These are phyloP conservation scores for Siphonodentalium dalli DNA, from an alignment of 2,888 invertebrate species.

Conservation along the genomic window DNA sequence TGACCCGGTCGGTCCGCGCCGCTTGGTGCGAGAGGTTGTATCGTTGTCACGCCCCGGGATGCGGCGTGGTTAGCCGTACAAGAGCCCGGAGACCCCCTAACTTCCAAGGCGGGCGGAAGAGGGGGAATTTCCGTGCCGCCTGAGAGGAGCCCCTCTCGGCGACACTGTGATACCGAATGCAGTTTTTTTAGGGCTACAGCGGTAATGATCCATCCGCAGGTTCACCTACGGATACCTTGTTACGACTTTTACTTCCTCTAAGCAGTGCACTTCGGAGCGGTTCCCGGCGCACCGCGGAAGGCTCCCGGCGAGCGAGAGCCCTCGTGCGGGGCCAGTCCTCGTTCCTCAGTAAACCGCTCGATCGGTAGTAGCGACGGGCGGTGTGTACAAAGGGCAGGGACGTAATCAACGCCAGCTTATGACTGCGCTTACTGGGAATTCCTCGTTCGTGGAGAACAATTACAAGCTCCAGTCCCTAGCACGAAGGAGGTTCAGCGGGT, in stretches of 20 bases:
- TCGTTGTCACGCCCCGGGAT: not conserved
- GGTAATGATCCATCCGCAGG: constrained; percentile 68
- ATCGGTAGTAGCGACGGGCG: constrained; percentile 77
- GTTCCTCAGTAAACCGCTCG: constrained; percentile 74
- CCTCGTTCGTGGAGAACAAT: constrained; percentile 72
- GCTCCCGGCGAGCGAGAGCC: constrained; percentile 13
- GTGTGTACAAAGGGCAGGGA: constrained; percentile 77
- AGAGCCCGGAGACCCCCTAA: not conserved
- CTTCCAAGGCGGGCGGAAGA: not conserved
- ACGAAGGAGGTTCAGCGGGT: constrained; percentile 75
- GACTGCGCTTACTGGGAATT: constrained; percentile 76
- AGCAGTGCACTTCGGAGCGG: constrained; percentile 72
- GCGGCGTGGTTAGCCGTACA: not conserved
- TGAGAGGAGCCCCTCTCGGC: not conserved
- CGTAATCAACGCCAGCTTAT: constrained; percentile 75
- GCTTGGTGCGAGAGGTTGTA: not conserved
- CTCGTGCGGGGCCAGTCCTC: constrained; percentile 44
- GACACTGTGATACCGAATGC: no score
- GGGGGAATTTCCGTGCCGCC: not conserved
- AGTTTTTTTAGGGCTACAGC: no score
- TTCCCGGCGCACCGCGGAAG: constrained; percentile 67
- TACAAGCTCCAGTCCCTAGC: constrained; percentile 74
- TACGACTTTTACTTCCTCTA: constrained; percentile 73
- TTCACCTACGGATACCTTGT: constrained; percentile 75
- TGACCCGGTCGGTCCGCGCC: not conserved